phyloP scores from a whole-genome alignment of 2,797 vertebrate genomes.

The Merluccius polli region DNA sequence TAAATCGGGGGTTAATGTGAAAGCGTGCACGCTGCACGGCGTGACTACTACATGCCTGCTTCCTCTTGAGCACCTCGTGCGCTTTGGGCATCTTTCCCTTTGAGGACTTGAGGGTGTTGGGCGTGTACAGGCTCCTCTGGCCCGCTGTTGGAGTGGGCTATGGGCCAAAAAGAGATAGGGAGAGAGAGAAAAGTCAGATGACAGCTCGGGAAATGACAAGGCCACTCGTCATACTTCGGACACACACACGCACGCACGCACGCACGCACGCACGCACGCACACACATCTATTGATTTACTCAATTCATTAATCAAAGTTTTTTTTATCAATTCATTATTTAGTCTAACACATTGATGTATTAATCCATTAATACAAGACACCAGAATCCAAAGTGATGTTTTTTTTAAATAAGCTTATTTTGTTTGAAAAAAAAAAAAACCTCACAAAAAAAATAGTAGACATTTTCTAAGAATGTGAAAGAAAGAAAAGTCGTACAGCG shows the following conservation, averaged over 20 bases:
- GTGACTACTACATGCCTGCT: conserved; percentile 78
- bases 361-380: background rate
- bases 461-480: too few species aligned
- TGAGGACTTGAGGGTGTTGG: conserved; percentile 78
- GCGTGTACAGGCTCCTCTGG: conserved; percentile 82
- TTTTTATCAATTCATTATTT: background rate
- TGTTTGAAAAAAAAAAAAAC: background rate
- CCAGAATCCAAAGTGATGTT: background rate
- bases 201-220: background rate
- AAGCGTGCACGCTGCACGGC: background rate
- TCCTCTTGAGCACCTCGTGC: conserved; percentile 92
- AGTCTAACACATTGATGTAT: background rate
- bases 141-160: conserved; percentile 53
- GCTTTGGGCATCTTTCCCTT: conserved; percentile 84
- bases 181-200: background rate
- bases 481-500: conserved; percentile 39
- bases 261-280: too few species aligned
- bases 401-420: background rate
- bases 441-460: too few species aligned
- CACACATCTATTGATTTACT: background rate
- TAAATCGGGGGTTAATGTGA: background rate
- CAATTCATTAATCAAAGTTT: background rate
- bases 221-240: too few species aligned
- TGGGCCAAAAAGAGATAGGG: conserved; percentile 25
- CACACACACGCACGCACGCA: background rate